Evolutionary conservation across 1,140 invertebrate genomes (phyloP).

Genomic region (Hirudo medicinalis): DNA sequence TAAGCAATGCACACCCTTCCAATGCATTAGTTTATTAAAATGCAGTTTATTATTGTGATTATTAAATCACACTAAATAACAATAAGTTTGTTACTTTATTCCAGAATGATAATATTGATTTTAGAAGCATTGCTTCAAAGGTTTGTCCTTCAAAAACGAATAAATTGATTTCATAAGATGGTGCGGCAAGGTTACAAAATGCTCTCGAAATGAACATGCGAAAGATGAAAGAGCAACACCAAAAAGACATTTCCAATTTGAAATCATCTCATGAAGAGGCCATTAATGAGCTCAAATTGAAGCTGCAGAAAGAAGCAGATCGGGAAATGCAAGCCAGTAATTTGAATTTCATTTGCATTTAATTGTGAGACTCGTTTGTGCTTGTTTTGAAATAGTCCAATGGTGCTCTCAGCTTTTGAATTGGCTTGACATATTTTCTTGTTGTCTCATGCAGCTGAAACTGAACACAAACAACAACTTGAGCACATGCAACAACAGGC

Average conservation of each 20-base stretch:
- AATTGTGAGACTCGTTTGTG: too few relatives aligned
- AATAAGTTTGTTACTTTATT: too few relatives aligned
- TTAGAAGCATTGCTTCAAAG: too few relatives aligned
- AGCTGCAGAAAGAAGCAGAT: not conserved
- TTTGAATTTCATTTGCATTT: not conserved
- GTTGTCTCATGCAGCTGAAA: not conserved
- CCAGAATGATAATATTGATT: too few relatives aligned
- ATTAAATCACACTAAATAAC: too few relatives aligned
- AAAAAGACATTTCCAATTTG: not conserved
- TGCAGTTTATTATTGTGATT: too few relatives aligned
- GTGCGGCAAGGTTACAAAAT: not conserved
- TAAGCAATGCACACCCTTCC: too few relatives aligned
- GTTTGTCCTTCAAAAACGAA: too few relatives aligned
- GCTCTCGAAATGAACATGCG: not conserved
- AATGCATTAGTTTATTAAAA: too few relatives aligned
- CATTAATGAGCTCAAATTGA: not conserved
- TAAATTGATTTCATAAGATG: not conserved
- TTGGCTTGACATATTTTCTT: too few relatives aligned
- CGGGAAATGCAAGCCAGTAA: not conserved
- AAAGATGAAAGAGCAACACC: slow-evolving; percentile 6
- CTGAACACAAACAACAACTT: not conserved
- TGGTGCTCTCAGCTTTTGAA: too few relatives aligned
- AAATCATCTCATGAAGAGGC: not conserved
- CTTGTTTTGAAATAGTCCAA: too few relatives aligned
- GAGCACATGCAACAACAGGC: slow-evolving; percentile 6